phyloP scores from a whole-genome alignment of 2,888 invertebrate genomes.

The Melanchra persicariae region DNA sequence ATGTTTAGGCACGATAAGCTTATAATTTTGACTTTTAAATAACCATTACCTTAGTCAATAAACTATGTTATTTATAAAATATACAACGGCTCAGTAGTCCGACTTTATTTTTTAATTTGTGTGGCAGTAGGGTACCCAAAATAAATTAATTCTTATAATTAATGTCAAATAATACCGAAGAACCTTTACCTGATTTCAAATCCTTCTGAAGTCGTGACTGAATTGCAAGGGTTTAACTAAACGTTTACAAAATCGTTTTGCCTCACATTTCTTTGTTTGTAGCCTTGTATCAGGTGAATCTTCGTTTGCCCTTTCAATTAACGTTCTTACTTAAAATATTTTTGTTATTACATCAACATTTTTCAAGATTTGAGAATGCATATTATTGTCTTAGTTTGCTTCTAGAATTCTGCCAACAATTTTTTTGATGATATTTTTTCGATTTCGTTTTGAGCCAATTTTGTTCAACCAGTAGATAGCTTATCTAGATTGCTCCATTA shows the following conservation, averaged over 20 bases:
- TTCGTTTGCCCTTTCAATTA: slow-evolving; percentile 24
- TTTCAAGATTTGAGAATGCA: background rate
- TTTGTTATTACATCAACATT: background rate
- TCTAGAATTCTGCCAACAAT: background rate
- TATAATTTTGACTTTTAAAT: background rate
- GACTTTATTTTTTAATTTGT: background rate
- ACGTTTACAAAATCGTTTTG: background rate
- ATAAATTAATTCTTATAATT: no score
- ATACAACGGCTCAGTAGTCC: background rate
- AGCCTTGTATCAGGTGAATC: slow-evolving; percentile 29
- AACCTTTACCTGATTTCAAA: background rate
- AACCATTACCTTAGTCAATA: background rate
- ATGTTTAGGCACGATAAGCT: background rate
- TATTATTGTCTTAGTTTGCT: background rate
- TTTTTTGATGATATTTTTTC: no score
- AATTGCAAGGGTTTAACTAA: background rate
- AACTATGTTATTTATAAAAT: background rate
- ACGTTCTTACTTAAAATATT: background rate
- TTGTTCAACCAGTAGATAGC: no score
- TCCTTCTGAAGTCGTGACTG: slow-evolving; percentile 6
- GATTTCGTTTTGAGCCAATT: no score
- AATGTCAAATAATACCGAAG: background rate
- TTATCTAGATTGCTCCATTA: background rate
- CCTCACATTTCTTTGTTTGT: background rate
- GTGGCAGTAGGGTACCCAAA: no score